Conservation (phyloP, 64 coral and sea anemone genomes). For the Pocillopora verrucosa region DNA sequence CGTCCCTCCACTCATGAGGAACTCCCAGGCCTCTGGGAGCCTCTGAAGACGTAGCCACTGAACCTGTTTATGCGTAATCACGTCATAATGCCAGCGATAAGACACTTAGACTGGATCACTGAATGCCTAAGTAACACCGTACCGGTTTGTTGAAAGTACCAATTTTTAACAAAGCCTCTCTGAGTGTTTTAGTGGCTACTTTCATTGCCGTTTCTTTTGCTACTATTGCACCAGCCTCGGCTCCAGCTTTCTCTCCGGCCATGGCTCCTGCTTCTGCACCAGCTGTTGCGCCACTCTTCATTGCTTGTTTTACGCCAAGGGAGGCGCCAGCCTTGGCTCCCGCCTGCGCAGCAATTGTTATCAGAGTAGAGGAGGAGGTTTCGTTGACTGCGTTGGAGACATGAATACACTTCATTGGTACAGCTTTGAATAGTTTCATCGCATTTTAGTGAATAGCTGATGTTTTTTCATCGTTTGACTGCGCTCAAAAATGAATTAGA, state of each 20-base stretch:
- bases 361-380: neutral
- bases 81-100: too few species aligned
- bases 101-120: too few species aligned
- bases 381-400: neutral
- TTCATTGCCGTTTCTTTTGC: constrained; percentile 33
- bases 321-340: constrained; percentile 58
- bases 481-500: too few species aligned
- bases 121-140: neutral
- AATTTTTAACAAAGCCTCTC: neutral
- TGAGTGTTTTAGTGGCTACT: constrained; percentile 48
- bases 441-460: too few species aligned
- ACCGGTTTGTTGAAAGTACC: constrained; percentile 7
- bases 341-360: constrained; percentile 54
- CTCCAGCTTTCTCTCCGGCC: constrained; percentile 47
- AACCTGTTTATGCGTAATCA: too few species aligned
- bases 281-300: constrained; percentile 25
- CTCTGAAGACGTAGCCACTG: too few species aligned
- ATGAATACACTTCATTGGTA: neutral
- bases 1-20: too few species aligned
- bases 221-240: constrained; percentile 41
- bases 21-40: too few species aligned
- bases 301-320: constrained; percentile 34
- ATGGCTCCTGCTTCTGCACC: constrained; percentile 50
- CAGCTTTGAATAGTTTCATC: too few species aligned
- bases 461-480: too few species aligned